A percentile compares a stretch with the other conserved stretches of the same genome.
These are phyloP conservation scores for Solenopsis invicta DNA, from an alignment of 1,140 invertebrate species.

Conservation along the genomic window DNA sequence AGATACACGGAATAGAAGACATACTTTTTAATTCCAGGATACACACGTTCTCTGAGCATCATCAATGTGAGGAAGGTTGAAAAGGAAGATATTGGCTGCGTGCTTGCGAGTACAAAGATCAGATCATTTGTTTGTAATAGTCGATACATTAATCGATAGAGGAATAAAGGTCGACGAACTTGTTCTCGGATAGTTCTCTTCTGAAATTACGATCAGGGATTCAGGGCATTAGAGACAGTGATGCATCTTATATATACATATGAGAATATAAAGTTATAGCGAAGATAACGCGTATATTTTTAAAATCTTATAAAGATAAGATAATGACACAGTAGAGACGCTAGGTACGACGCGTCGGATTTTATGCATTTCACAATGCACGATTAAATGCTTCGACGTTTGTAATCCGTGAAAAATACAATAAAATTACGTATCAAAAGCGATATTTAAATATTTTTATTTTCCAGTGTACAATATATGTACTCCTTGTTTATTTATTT, in stretches of 20 bases:
- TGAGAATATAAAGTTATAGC: background rate
- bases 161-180: background rate
- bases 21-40: background rate
- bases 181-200: background rate
- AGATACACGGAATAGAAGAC: background rate
- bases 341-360: background rate
- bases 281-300: conserved; percentile 13
- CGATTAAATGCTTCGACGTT: background rate
- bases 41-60: background rate
- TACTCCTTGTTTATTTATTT: background rate
- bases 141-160: background rate
- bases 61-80: background rate
- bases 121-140: background rate
- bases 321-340: conserved; percentile 10
- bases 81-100: background rate
- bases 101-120: background rate
- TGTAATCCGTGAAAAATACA: background rate
- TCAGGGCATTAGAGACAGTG: background rate
- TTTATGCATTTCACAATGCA: background rate
- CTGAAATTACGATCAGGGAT: background rate
- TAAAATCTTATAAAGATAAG: conserved; percentile 39
- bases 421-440: background rate
- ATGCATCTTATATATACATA: background rate
- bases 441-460: conserved; percentile 7
- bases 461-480: background rate